Evolutionary conservation across 2,797 vertebrate genomes (phyloP).

Genomic region (Gymnocypris eckloni): DNA sequence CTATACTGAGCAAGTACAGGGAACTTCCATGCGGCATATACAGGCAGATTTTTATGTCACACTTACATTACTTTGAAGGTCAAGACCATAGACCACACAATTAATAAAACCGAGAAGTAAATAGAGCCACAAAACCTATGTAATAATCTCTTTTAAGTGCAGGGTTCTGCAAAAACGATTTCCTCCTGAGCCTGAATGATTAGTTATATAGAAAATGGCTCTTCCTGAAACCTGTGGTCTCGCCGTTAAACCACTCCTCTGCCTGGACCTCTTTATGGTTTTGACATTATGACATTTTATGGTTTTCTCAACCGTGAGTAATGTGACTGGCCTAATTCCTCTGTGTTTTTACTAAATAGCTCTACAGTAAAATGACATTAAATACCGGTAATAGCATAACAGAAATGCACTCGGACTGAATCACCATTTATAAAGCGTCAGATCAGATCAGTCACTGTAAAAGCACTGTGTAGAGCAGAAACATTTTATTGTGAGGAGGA

Average conservation of each 20-base stretch:
- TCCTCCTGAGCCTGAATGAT: conserved; percentile 49
- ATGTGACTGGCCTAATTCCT: conserved; percentile 44
- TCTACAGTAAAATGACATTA: conserved; percentile 1
- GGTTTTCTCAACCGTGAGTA: conserved; percentile 42
- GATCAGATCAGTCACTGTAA: conserved; percentile 7
- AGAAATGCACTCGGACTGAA: conserved; percentile 23
- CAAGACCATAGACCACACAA: conserved; percentile 16
- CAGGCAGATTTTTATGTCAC: background rate
- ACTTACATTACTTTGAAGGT: conserved; percentile 6
- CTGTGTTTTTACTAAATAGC: conserved; percentile 30
- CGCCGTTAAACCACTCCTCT: conserved; percentile 29
- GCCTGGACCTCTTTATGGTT: conserved; percentile 9
- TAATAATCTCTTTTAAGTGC: conserved; percentile 26
- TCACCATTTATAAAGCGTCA: background rate
- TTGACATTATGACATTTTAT: conserved; percentile 32
- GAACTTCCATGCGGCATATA: background rate
- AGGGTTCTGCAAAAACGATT: conserved; percentile 46
- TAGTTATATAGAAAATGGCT: conserved; percentile 52
- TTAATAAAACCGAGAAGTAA: conserved; percentile 16
- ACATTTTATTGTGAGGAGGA: background rate
- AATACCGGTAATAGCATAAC: background rate
- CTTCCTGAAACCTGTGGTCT: conserved; percentile 53
- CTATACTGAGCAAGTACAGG: conserved; percentile 23
- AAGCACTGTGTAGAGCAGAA: background rate
- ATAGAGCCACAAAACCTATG: conserved; percentile 6